These are phyloP conservation scores for Acanthaster planci DNA, from an alignment of 35 echinoderm and acorn worm genomes.

Conservation along the genomic window DNA sequence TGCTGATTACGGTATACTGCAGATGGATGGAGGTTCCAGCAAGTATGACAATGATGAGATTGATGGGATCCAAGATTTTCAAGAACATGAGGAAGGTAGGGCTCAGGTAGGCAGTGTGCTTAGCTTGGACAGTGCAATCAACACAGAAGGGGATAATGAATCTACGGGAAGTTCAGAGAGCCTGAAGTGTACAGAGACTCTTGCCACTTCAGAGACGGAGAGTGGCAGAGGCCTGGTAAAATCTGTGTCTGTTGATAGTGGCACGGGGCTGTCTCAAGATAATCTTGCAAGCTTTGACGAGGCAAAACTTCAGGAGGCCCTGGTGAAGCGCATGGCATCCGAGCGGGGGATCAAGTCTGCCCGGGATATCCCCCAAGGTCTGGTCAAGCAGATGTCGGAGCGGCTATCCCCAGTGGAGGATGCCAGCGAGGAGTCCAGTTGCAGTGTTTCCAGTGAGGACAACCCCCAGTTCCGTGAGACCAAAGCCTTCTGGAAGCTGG, in stretches of 20 bases:
- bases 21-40: no score
- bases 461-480: not conserved
- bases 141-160: not conserved
- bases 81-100: not conserved
- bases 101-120: not conserved
- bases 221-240: constrained; percentile 41
- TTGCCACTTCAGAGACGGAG: no score
- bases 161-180: not conserved
- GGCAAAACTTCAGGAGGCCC: not conserved
- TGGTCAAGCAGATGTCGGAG: constrained; percentile 17
- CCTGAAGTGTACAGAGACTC: not conserved
- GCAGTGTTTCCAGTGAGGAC: constrained; percentile 5
- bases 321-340: not conserved
- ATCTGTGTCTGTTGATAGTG: constrained; percentile 78
- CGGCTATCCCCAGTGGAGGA: constrained; percentile 2
- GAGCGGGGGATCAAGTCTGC: constrained; percentile 16
- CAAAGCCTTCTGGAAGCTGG: constrained; percentile 27
- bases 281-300: constrained; percentile 39
- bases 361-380: not conserved
- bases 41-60: not conserved
- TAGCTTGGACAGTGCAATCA: not conserved
- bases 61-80: not conserved
- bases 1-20: no score
- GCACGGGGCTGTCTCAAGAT: constrained; percentile 66
- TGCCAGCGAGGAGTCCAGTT: constrained; percentile 1